Base-by-base conservation (phyloP, 1,140 invertebrate genomes). In the Gonatopus flavifemur region DNA sequence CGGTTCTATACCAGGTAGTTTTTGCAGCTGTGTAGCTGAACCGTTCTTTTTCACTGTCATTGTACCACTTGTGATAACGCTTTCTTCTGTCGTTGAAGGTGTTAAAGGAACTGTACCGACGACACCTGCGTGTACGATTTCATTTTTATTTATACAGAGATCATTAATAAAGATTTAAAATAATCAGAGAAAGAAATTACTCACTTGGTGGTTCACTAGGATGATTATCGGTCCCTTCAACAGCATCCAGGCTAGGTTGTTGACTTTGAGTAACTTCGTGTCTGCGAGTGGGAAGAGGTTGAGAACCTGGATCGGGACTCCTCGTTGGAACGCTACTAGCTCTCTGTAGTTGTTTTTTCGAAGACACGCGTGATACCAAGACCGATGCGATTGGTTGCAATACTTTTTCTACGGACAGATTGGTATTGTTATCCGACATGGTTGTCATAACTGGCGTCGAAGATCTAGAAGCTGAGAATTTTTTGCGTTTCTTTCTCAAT, bases 381-480 rank as follows among this genome's bases (percentile, higher is more conserved):
- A 33, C 32, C 5, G 59, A 52, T 1, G 69, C 39, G 2, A 56
- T 46, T 3, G 66, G 64, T 3, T 63, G 65, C 0, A 60, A 52
- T 2, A 70, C 52, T 12, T 36, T 55, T 18, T 73, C 72, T 7
- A 62, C 57, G 18, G 70, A n/a, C n/a, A n/a, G 57, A 58, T 76
- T 72, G 9, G 68, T 69, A 46, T 69, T 72, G 42, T 73, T 70
- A 10, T n/a, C n/a, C n/a, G n/a, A n/a, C n/a, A n/a, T n/a, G n/a
- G n/a, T n/a, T n/a, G 76, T 71, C 32, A 80, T 78, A 22, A 76
- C 80, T 3, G 84, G 83, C 28, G 82, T 84, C 22, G 84, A 83
- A 43, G 87, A 84, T 47, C 88, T 80, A 16, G 87, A 89, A 24
- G 87, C 83, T 1, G 87, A 88, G 70, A 90, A 90, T 62, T 88